These are phyloP conservation scores for Cryptomyrus ogoouensis DNA, from an alignment of 2,113 vertebrate genomes.

Conservation along the genomic window DNA sequence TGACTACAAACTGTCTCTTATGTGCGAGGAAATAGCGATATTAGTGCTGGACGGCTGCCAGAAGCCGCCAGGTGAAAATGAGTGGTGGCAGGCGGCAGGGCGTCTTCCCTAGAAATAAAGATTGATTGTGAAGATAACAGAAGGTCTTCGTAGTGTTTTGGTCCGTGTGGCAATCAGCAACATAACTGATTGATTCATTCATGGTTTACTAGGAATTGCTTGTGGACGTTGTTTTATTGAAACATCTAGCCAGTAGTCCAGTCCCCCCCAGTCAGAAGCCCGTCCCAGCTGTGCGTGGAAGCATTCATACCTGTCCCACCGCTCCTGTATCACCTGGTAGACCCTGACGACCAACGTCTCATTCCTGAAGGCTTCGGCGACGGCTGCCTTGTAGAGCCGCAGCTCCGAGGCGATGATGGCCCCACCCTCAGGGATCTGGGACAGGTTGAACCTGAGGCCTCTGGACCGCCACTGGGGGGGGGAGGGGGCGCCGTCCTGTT, in stretches of 20 bases:
- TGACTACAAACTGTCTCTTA: neutral
- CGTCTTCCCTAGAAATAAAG: neutral
- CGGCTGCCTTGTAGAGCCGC: conserved; percentile 95
- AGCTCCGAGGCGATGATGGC: conserved; percentile 91
- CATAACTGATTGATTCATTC: neutral
- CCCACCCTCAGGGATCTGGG: conserved; percentile 92
- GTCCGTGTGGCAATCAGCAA: neutral
- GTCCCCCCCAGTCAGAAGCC: neutral
- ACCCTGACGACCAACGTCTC: conserved; percentile 91
- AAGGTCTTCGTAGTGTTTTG: neutral
- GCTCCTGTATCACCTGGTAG: conserved; percentile 89
- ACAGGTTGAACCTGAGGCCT: conserved; percentile 97
- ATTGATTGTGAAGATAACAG: neutral
- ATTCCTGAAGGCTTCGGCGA: conserved; percentile 81
- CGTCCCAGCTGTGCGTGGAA: neutral
- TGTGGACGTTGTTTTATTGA: neutral
- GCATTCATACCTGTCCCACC: conserved; percentile 75
- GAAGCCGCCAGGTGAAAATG: neutral
- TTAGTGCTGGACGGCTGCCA: neutral
- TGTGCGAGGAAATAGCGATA: neutral
- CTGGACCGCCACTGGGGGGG: conserved; percentile 79
- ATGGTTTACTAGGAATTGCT: neutral
- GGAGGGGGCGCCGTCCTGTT: conserved; percentile 81
- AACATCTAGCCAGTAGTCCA: neutral
- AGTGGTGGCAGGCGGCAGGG: neutral